Evolutionary conservation across 2,797 vertebrate species (phyloP).

Genomic region (Gorsachius magnificus): DNA sequence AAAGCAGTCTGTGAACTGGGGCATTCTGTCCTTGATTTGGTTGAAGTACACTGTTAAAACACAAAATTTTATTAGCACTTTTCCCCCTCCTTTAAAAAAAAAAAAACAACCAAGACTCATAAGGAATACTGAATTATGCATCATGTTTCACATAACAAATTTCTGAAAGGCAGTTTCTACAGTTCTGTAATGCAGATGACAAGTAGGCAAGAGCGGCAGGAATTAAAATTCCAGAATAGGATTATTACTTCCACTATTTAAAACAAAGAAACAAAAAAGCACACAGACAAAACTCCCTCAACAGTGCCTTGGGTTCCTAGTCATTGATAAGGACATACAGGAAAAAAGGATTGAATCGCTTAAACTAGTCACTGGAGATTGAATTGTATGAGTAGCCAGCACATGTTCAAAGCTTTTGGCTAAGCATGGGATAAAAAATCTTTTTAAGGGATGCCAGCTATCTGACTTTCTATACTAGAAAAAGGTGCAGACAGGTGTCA

Average conservation of each 20-base stretch:
- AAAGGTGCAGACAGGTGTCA: background rate
- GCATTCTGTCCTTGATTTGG: conserved; percentile 90
- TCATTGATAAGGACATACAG: background rate
- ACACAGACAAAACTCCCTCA: background rate
- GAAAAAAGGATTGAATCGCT: background rate
- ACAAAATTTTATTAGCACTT: conserved; percentile 16
- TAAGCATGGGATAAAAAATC: background rate
- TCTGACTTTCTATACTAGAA: background rate
- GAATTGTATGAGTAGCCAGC: background rate
- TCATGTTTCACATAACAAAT: background rate
- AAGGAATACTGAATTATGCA: background rate
- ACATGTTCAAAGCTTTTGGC: background rate
- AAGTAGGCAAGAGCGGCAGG: background rate
- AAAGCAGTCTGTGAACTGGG: conserved; percentile 80
- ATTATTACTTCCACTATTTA: background rate
- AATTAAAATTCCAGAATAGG: background rate
- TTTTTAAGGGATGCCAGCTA: background rate
- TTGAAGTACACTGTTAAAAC: conserved; percentile 82
- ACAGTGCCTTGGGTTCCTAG: background rate
- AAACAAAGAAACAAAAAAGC: background rate
- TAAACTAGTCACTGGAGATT: background rate
- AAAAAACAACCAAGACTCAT: background rate
- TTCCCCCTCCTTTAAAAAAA: background rate
- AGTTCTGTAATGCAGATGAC: background rate
- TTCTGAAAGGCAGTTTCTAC: background rate